Conservation (phyloP, 2,888 invertebrate genomes). For the Heteromurus nitidus region DNA sequence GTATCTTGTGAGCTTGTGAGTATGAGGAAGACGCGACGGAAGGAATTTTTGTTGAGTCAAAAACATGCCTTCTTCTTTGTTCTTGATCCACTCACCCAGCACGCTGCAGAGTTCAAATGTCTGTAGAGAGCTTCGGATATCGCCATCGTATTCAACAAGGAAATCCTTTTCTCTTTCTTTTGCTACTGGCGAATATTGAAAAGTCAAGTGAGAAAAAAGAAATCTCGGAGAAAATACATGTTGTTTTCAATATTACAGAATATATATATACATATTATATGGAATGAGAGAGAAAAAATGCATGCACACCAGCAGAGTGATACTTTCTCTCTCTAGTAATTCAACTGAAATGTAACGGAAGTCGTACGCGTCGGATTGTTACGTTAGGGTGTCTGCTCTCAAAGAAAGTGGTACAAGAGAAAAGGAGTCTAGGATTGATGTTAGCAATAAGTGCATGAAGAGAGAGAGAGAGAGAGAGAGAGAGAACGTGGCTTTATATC, state of each 20-base stretch:
- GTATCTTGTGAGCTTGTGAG: no score
- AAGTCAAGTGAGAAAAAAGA: constrained; percentile 42
- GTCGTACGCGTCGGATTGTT: constrained; percentile 41
- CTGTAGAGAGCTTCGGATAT: no score
- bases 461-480: constrained; percentile 7
- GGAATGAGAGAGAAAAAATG: not conserved
- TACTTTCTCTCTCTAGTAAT: constrained; percentile 17
- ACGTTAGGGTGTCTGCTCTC: no score
- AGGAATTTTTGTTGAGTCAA: not conserved
- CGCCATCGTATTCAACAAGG: constrained; percentile 46
- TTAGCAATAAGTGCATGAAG: constrained; percentile 24
- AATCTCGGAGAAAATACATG: not conserved
- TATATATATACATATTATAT: not conserved
- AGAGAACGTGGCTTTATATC: not conserved
- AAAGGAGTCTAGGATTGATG: constrained; percentile 54
- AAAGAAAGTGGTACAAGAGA: no score
- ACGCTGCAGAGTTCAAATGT: not conserved
- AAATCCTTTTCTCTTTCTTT: constrained; percentile 52
- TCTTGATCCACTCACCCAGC: constrained; percentile 28
- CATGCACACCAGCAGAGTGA: no score
- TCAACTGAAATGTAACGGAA: constrained; percentile 50
- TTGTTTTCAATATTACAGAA: not conserved
- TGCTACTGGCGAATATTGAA: constrained; percentile 54
- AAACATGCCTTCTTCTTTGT: constrained; percentile 16
- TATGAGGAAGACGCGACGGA: not conserved